Percentiles rank a stretch among this genome's conserved stretches.
These are phyloP conservation scores for Tribolium madens DNA, from an alignment of 1,140 invertebrate species.

Conservation along the genomic window DNA sequence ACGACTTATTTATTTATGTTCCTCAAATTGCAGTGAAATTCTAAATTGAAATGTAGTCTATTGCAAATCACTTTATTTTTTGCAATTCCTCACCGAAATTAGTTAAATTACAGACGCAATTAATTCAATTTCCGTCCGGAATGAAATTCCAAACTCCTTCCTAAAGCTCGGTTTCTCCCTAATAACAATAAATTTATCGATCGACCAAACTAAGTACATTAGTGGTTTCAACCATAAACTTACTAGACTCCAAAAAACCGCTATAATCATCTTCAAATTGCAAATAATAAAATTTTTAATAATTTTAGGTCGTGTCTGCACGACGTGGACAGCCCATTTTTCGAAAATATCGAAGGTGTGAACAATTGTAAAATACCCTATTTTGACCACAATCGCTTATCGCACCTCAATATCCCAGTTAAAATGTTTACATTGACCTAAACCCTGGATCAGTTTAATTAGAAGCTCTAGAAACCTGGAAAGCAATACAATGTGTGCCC, in stretches of 20 bases:
- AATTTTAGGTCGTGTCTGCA: conserved; percentile 26
- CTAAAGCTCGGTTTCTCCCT: background rate
- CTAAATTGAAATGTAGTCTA: no score
- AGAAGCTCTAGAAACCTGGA: no score
- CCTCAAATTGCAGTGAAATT: no score
- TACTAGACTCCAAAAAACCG: background rate
- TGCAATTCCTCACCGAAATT: background rate
- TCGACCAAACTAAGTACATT: background rate
- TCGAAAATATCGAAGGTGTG: conserved; percentile 26
- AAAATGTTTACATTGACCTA: no score
- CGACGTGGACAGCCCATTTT: conserved; percentile 12
- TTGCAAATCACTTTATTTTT: background rate
- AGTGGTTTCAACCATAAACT: background rate
- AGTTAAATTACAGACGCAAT: background rate
- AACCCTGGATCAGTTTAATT: no score
- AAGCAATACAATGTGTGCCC: no score
- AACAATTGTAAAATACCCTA: background rate
- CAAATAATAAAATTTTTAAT: no score
- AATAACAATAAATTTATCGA: conserved; percentile 6
- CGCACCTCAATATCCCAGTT: no score
- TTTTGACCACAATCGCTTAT: background rate
- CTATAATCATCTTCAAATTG: no score
- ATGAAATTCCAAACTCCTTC: background rate
- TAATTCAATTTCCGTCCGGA: background rate
- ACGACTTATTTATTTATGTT: no score